Evolutionary conservation across 2,888 invertebrate genomes (phyloP), one percentile per base, ranked within the genome.

Genomic region (Paralinhomoeus sp.): DNA sequence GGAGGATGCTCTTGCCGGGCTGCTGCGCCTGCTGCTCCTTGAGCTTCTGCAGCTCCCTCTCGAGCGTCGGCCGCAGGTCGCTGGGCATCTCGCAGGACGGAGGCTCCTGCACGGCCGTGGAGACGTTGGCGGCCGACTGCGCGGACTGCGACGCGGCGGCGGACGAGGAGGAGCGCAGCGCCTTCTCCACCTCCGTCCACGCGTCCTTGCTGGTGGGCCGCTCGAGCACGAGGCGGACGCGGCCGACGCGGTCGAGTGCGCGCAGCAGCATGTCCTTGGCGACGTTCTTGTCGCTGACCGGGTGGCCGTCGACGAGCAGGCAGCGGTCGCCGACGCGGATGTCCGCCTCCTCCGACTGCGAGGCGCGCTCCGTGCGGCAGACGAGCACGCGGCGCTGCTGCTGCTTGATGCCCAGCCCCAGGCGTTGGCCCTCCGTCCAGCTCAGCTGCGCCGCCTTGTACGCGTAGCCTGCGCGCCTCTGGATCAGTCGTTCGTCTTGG

Each of bases 81-180:
- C 9, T 17, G 15, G 17, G 37, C 9, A 37, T 37, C 37, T 37
- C 9, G 9, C 15, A n/a, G 37, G 13, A 37, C 20, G 37, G 37
- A 37, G n/a, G 13, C 17, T 13, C 20, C 37, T n/a, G 13, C 20
- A 17, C n/a, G 37, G 37, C 37, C 37, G 37, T 37, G 37, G 15
- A 17, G 12, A 9, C 37, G 20, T 37, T 20, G 17, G 43, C n/a
- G 48, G 41, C 33, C 33, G 41, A 42, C 17, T 38, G 44, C 24
- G 42, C 44, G n/a, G 47, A 42, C 45, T 44, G 17, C 51, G 23
- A 38, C 48, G 51, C 24, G 47, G 47, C n/a, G 52, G 52, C 42
- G 51, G 49, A 52, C 50, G 41, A 17, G 38, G 40, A 37, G 22
- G 15, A 21, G 21, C n/a, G n/a, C n/a, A n/a, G n/a, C n/a, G n/a